Evolutionary conservation across 37 sponge, comb jelly and placozoan genomes (phyloP).

Genomic region (Agelas oroides): DNA sequence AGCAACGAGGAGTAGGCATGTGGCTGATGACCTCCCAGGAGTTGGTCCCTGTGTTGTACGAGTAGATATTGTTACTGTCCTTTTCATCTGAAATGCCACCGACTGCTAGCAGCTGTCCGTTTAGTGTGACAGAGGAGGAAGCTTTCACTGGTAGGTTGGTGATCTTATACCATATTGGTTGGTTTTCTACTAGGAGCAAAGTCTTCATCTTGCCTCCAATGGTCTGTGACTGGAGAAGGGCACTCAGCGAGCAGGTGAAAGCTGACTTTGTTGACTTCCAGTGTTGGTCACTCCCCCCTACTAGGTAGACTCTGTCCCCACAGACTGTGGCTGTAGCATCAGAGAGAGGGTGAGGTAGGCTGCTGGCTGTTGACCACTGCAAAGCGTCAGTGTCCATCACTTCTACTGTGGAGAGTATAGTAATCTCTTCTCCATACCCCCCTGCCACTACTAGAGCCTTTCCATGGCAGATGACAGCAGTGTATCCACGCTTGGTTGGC

Average conservation of each 20-base stretch:
- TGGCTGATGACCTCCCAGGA: neutral
- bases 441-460: slow-evolving; percentile 25
- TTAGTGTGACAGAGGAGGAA: neutral
- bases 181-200: neutral
- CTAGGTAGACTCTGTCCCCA: neutral
- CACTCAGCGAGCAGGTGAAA: neutral
- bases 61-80: neutral
- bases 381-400: no score
- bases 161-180: neutral
- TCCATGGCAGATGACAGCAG: neutral
- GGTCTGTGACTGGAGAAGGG: neutral
- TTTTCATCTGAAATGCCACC: neutral
- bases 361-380: no score
- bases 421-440: neutral
- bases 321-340: no score
- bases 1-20: neutral
- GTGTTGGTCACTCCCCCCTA: neutral
- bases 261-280: neutral
- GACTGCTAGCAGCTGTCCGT: slow-evolving; percentile 1
- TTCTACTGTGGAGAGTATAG: neutral
- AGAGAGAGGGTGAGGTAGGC: no score
- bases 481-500: neutral
- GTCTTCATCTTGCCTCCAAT: neutral
- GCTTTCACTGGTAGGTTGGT: neutral
- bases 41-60: neutral